Percentiles rank a stretch among this genome's conserved stretches.
Evolutionary conservation across 2,888 invertebrate genomes (phyloP).

Genomic region (Endomychus coccineus): DNA sequence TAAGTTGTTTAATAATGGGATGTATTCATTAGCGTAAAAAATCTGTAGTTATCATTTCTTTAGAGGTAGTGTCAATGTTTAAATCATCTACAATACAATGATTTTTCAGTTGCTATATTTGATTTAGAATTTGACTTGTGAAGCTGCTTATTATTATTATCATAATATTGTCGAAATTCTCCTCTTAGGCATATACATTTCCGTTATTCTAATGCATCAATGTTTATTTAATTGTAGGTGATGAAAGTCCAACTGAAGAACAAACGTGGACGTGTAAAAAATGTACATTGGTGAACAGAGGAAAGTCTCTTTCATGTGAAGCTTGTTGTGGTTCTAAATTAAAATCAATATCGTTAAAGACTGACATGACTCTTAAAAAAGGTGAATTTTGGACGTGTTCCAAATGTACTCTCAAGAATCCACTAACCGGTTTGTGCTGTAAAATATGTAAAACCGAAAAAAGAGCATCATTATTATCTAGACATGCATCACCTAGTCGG

Average conservation of each 20-base stretch:
- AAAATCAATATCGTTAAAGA: constrained; percentile 55
- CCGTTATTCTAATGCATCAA: no score
- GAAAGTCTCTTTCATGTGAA: constrained; percentile 64
- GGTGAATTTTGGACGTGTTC: constrained; percentile 74
- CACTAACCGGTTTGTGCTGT: constrained; percentile 58
- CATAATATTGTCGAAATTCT: no score
- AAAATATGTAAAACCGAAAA: constrained; percentile 66
- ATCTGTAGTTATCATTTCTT: no score
- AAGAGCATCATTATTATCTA: constrained; percentile 26
- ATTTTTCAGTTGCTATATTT: no score
- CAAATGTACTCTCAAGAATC: constrained; percentile 77
- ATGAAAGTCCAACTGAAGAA: constrained; percentile 30
- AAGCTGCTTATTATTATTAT: no score
- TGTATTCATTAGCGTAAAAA: no score
- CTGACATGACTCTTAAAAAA: constrained; percentile 62
- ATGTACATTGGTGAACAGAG: constrained; percentile 78
- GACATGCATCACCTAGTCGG: constrained; percentile 51
- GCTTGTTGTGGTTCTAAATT: constrained; percentile 83
- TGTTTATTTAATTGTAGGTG: constrained; percentile 8
- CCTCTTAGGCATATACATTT: no score
- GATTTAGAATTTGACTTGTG: no score
- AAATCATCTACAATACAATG: no score
- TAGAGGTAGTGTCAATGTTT: no score
- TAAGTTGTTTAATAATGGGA: no score
- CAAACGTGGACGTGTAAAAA: constrained; percentile 77